Conservation (phyloP, 2,888 invertebrate species). For the Drosophila birchii region DNA sequence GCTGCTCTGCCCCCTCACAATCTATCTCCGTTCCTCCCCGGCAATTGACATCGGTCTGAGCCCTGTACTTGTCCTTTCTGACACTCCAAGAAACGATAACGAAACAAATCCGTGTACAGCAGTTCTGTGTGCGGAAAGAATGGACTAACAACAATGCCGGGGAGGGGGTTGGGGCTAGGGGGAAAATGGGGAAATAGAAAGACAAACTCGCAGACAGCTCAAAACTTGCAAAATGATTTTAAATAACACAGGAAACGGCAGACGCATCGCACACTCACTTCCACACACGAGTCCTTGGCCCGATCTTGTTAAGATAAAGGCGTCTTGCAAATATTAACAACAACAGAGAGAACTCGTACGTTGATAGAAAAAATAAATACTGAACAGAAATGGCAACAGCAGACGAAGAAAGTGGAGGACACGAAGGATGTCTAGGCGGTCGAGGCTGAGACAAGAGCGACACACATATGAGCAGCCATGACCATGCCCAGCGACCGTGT, state of each 20-base stretch:
- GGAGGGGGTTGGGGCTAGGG: neutral
- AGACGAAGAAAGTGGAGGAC: conserved; percentile 18
- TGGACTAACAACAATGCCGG: conserved; percentile 2
- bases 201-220: conserved; percentile 50
- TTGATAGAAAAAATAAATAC: conserved; percentile 48
- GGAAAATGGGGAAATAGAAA: conserved; percentile 15
- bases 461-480: conserved; percentile 49
- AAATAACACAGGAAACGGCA: conserved; percentile 58
- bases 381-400: conserved; percentile 38
- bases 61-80: conserved; percentile 35
- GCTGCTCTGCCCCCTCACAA: neutral
- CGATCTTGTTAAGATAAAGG: conserved; percentile 70
- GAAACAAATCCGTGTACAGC: conserved; percentile 61
- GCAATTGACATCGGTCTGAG: conserved; percentile 31
- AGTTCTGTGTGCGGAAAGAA: conserved; percentile 15
- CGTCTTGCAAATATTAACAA: conserved; percentile 57
- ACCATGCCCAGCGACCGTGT: conserved; percentile 30
- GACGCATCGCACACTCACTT: conserved; percentile 22
- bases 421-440: conserved; percentile 50
- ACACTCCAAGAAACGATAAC: conserved; percentile 55
- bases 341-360: conserved; percentile 27
- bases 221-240: conserved; percentile 71
- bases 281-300: conserved; percentile 19
- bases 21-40: neutral
- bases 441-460: conserved; percentile 41